These are phyloP conservation scores for Oscheius onirici DNA, from an alignment of 2,888 invertebrate species.

Conservation along the genomic window DNA sequence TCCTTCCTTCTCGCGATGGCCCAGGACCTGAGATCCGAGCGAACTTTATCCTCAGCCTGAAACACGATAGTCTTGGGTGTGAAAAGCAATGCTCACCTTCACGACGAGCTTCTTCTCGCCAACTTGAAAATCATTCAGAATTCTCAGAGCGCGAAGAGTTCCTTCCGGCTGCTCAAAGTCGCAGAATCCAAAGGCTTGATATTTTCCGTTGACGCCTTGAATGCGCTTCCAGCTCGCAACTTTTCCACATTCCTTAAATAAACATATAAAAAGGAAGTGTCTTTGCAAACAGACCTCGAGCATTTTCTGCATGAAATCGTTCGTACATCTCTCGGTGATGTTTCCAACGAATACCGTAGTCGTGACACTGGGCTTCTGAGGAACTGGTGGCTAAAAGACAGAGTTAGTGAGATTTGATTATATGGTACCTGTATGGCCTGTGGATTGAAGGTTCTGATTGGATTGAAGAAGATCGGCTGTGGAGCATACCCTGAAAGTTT, in stretches of 20 bases:
- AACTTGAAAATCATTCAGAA: conserved; percentile 90
- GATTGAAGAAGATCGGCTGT: conserved; percentile 25
- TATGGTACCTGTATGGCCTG: neutral
- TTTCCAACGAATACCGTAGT: conserved; percentile 98
- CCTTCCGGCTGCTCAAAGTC: conserved; percentile 95
- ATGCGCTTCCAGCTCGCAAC: conserved; percentile 97
- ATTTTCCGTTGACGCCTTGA: conserved; percentile 79
- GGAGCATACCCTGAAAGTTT: conserved; percentile 18
- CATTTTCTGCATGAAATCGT: conserved; percentile 91
- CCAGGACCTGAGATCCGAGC: conserved; percentile 38
- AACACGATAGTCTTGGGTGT: conserved; percentile 17
- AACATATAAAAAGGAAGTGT: conserved; percentile 6
- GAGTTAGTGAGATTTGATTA: neutral
- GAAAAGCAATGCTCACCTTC: conserved; percentile 61
- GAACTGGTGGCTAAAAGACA: conserved; percentile 13
- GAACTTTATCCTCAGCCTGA: conserved; percentile 60
- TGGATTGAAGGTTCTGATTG: conserved; percentile 20
- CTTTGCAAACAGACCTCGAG: conserved; percentile 75
- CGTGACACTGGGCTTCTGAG: conserved; percentile 1
- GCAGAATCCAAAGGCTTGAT: conserved; percentile 92
- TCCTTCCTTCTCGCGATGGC: conserved; percentile 46
- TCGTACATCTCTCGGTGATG: conserved; percentile 92
- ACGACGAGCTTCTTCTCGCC: conserved; percentile 93
- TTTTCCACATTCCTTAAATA: conserved; percentile 84
- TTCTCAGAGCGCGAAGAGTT: conserved; percentile 87